A percentile compares a stretch with the other conserved stretches of the same genome.
Evolutionary conservation across 2,113 vertebrate species (phyloP).

Genomic region (Triplophysa rosa): DNA sequence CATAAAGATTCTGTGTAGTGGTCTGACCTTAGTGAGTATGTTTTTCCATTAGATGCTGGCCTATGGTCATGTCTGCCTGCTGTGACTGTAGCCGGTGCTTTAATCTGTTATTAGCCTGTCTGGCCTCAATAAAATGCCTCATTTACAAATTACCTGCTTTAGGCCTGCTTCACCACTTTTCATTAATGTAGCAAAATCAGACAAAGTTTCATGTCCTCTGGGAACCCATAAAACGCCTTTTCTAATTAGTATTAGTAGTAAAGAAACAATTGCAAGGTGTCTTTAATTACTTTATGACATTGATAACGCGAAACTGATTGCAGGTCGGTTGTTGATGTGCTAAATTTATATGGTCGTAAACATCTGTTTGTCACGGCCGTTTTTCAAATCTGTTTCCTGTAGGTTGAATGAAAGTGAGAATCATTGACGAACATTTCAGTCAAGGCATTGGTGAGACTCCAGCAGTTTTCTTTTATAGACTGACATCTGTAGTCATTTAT

Average conservation of each 20-base stretch:
- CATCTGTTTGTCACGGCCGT: slow-evolving; percentile 52
- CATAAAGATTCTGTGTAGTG: background rate
- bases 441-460: background rate
- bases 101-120: slow-evolving; percentile 50
- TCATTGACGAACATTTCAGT: background rate
- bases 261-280: slow-evolving; percentile 64
- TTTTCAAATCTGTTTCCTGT: background rate
- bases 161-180: slow-evolving; percentile 58
- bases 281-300: slow-evolving; percentile 75
- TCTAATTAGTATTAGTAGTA: slow-evolving; percentile 50
- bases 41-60: slow-evolving; percentile 16
- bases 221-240: slow-evolving; percentile 56
- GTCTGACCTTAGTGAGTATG: slow-evolving; percentile 3
- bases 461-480: slow-evolving; percentile 29
- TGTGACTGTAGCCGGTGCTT: slow-evolving; percentile 17
- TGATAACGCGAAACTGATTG: slow-evolving; percentile 63
- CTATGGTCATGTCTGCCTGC: background rate
- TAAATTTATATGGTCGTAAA: slow-evolving; percentile 67
- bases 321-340: slow-evolving; percentile 56
- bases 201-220: slow-evolving; percentile 59
- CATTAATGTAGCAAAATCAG: slow-evolving; percentile 69
- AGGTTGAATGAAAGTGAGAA: slow-evolving; percentile 16
- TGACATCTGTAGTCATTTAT: slow-evolving; percentile 19
- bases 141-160: slow-evolving; percentile 60
- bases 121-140: slow-evolving; percentile 60